Evolutionary conservation across 2,113 vertebrate species (phyloP).

Genomic region (Stegostoma tigrinum): DNA sequence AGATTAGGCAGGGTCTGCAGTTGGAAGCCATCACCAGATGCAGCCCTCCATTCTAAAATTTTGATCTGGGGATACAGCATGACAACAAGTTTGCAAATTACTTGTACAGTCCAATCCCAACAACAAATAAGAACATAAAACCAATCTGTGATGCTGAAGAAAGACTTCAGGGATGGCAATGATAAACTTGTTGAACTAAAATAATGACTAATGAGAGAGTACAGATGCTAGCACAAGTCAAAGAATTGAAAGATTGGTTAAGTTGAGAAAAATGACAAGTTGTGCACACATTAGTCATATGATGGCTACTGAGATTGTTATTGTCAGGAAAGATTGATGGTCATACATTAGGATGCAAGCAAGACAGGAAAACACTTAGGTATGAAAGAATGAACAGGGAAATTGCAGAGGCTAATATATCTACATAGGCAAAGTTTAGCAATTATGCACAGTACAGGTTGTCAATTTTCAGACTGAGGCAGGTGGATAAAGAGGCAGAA

Average conservation of each 20-base stretch:
- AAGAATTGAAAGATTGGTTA: background rate
- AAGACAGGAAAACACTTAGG: background rate
- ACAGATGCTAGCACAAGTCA: background rate
- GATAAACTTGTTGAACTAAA: background rate
- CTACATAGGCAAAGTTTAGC: background rate
- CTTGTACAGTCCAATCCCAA: background rate
- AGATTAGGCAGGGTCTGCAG: background rate
- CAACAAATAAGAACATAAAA: no score
- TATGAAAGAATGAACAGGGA: background rate
- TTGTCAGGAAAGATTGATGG: background rate
- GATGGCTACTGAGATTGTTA: background rate
- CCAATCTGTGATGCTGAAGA: background rate
- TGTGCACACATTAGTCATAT: background rate
- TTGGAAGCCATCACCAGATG: background rate
- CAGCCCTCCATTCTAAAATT: background rate
- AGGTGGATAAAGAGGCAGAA: background rate
- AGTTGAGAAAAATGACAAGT: background rate
- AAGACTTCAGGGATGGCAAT: background rate
- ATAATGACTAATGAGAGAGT: background rate
- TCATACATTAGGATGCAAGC: background rate
- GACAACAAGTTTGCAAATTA: background rate
- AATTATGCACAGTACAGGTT: background rate
- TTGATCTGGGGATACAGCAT: background rate
- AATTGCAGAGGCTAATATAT: background rate
- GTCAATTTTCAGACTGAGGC: background rate